These are phyloP conservation scores for Cichlasoma orientale DNA, from an alignment of 2,797 vertebrate genomes.

Conservation along the genomic window DNA sequence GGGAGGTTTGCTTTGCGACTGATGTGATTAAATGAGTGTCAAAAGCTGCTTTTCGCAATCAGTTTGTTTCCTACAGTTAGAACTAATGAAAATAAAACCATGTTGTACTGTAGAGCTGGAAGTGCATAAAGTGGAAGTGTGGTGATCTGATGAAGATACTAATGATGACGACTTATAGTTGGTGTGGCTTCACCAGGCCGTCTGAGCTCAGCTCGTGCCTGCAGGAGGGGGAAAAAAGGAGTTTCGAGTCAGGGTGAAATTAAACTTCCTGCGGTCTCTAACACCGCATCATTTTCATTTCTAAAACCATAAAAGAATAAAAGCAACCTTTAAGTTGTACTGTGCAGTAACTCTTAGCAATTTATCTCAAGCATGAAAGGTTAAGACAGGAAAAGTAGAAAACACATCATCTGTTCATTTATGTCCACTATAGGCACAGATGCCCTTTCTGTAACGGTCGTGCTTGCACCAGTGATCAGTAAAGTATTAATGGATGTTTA, in stretches of 20 bases:
- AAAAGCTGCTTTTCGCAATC: conserved; percentile 63
- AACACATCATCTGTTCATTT: neutral
- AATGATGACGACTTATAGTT: conserved; percentile 65
- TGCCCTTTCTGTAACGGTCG: neutral
- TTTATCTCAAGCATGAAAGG: too few relatives aligned
- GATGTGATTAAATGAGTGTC: conserved; percentile 59
- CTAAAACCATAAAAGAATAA: too few relatives aligned
- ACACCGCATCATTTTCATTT: neutral
- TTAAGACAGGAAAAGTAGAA: too few relatives aligned
- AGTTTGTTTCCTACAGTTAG: conserved; percentile 48
- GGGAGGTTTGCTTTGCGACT: conserved; percentile 65
- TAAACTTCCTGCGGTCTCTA: neutral
- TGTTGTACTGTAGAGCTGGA: conserved; percentile 64
- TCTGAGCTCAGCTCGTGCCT: conserved; percentile 96
- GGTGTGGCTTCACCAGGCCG: conserved; percentile 76
- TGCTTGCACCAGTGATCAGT: neutral
- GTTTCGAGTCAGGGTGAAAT: neutral
- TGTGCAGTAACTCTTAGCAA: too few relatives aligned
- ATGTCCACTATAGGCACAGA: neutral
- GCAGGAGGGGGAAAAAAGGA: conserved; percentile 7
- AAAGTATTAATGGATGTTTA: neutral
- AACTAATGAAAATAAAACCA: conserved; percentile 67
- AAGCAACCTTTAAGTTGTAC: too few relatives aligned
- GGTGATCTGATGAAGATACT: neutral
- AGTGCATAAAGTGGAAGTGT: conserved; percentile 15